Evolutionary conservation across 2,888 invertebrate species (phyloP), one percentile per base, ranked within the genome.

Genomic region (Pteria penguin): DNA sequence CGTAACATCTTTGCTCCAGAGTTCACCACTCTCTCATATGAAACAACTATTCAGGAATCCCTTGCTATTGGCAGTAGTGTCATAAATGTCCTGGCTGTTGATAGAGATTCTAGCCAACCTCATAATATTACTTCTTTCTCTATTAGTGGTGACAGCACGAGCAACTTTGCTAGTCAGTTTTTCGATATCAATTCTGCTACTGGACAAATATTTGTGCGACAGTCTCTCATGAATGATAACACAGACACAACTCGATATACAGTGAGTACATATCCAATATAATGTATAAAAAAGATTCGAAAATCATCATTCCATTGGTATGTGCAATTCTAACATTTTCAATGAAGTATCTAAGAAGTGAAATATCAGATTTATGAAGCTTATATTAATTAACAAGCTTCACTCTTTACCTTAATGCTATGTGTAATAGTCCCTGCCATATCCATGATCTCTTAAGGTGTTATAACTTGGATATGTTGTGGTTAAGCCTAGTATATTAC

Each of bases 1-100:
- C 69, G 86, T 8, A 88, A 88, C 60, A 72, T 88, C 70, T 73
- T 78, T 58, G 67, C 73, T n/a, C 88, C 88, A 14, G 76, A 69
- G 11, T 85, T 86, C 65, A 75, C 63, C 1, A 63, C 78, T n/a
- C 22, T 4, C 4, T 57, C 22, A 18, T 85, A 85, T 67, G 73
- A 73, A 14, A 63, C 66, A 29, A 85, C 83, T 2, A 83, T 87
- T 71, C 78, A 80, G 62, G 87, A 87, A 69, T 86, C 84, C 0
- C 80, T 81, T 26, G 52, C 62, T 5, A 76, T 85, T 14, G 85
- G 83, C 4, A 69, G 72, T 5, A 72, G 58, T n/a, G 61, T 88
- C 52, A 18, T 84, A 11, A 69, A 74, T 32, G 79, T 88, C 5
- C 18, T n/a, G 2, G 87, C 88, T 14, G 77, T 76, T 36, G 88